Evolutionary conservation across 1,140 invertebrate species (phyloP), one percentile per base, ranked within the genome.

Genomic region (Bombus confusus): DNA sequence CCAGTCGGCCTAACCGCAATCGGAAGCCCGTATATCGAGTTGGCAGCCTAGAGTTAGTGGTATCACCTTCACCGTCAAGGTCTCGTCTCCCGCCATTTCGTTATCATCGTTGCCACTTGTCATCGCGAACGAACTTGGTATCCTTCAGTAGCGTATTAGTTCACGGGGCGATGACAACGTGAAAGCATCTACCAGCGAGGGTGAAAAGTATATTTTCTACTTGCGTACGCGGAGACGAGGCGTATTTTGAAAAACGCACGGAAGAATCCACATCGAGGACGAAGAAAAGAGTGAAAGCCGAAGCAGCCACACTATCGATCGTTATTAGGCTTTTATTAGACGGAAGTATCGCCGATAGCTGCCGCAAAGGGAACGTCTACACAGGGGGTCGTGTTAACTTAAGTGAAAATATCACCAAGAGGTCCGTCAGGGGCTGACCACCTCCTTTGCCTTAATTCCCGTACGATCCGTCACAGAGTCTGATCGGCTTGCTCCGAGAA

Each of bases 271-370:
- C 31, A 34, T 22, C 22, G 52, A 39, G 47, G n/a, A 43, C 22
- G 64, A 31, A 15, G 34, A 47, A 75, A 76, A 43, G 31, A 41
- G 76, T 37, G 64, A 84, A 89, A 88, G 87, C 85, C 78, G 84
- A 69, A 73, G 59, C 78, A 62, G 85, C 88, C 78, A 89, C 91
- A 41, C 37, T 94, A 94, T 94, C 91, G 93, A 93, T 90, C 93
- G 92, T 92, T 92, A 92, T 92, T 92, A 90, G 91, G 92, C 92
- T 93, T 93, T 93, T 93, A 94, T 94, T 93, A 92, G 93, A 93
- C 79, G 91, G 87, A 93, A 91, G 92, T 90, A 85, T 89, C 62
- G 86, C 87, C 82, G 88, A 84, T 52, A 39, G 78, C 43, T 52
- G 34, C 72, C 72, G 80, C 87, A 87, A 92, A 89, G 91, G 87